Conservation (phyloP, 2,888 invertebrate genomes). For the Campoplex nolae region DNA sequence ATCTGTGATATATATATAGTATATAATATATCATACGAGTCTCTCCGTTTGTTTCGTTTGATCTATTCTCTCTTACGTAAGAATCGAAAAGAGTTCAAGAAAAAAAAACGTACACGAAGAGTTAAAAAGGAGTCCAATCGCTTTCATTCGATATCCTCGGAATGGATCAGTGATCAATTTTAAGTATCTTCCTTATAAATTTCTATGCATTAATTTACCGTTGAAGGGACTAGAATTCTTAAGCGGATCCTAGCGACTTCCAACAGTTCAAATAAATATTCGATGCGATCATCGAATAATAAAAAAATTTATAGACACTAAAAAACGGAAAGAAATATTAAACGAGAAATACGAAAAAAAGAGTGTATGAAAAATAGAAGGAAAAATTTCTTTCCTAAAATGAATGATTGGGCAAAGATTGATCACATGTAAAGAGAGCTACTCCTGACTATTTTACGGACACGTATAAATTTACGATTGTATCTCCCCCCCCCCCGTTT, state of each 20-base stretch:
- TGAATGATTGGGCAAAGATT: background rate
- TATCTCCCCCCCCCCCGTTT: background rate
- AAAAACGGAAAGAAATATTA: background rate
- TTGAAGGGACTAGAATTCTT: background rate
- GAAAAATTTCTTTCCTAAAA: background rate
- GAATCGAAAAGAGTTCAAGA: slow-evolving; percentile 26
- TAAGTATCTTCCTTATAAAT: background rate
- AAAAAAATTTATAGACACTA: background rate
- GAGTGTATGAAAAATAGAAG: background rate
- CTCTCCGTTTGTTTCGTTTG: slow-evolving; percentile 7
- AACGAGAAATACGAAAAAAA: background rate
- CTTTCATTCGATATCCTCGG: slow-evolving; percentile 67
- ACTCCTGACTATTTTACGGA: background rate
- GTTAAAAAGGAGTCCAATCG: slow-evolving; percentile 82
- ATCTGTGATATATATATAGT: background rate
- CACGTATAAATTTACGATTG: background rate
- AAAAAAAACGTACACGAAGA: slow-evolving; percentile 44
- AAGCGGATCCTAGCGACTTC: background rate
- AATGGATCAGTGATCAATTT: background rate
- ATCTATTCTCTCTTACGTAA: background rate
- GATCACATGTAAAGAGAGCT: background rate
- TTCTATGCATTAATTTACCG: background rate
- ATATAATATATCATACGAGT: background rate
- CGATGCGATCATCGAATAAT: background rate
- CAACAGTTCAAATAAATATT: background rate